These are phyloP conservation scores for Drosophila sturtevanti DNA, from an alignment of 1,140 invertebrate species.

Conservation along the genomic window DNA sequence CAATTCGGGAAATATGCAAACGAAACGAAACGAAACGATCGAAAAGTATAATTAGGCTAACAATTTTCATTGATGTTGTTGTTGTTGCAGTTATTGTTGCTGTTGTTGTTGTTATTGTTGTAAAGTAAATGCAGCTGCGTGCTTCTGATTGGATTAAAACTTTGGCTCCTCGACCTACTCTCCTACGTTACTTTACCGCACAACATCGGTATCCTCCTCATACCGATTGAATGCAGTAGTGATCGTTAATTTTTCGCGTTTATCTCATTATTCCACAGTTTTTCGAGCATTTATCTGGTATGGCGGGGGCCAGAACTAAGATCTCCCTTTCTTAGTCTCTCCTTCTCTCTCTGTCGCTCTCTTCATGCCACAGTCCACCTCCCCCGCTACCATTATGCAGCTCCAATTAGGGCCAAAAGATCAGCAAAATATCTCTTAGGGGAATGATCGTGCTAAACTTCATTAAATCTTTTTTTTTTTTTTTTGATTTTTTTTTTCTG, in stretches of 20 bases:
- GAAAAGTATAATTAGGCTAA: conserved; percentile 57
- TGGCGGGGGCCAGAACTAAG: conserved; percentile 33
- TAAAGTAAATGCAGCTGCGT: conserved; percentile 75
- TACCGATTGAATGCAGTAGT: conserved; percentile 45
- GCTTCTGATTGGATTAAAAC: conserved; percentile 79
- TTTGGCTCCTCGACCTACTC: conserved; percentile 1
- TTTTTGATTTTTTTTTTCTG: neutral
- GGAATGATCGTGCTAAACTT: conserved; percentile 78
- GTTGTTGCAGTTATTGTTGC: conserved; percentile 51
- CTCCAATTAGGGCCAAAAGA: conserved; percentile 65
- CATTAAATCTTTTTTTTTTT: conserved; percentile 69
- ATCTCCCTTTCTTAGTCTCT: neutral
- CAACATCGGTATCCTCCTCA: conserved; percentile 27
- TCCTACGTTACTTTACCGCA: too few species aligned
- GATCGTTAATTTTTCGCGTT: conserved; percentile 81
- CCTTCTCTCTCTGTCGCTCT: neutral
- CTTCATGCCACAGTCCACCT: neutral
- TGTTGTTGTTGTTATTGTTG: conserved; percentile 36
- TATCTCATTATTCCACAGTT: conserved; percentile 82
- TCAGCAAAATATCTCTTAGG: conserved; percentile 54
- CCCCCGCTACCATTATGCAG: conserved; percentile 41
- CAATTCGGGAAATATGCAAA: conserved; percentile 75
- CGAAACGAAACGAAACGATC: conserved; percentile 35
- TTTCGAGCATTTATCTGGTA: conserved; percentile 75
- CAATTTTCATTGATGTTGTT: conserved; percentile 49